Evolutionary conservation across 2,113 vertebrate genomes (phyloP), one percentile per base, ranked within the genome.

Genomic region (Labeo catla): DNA sequence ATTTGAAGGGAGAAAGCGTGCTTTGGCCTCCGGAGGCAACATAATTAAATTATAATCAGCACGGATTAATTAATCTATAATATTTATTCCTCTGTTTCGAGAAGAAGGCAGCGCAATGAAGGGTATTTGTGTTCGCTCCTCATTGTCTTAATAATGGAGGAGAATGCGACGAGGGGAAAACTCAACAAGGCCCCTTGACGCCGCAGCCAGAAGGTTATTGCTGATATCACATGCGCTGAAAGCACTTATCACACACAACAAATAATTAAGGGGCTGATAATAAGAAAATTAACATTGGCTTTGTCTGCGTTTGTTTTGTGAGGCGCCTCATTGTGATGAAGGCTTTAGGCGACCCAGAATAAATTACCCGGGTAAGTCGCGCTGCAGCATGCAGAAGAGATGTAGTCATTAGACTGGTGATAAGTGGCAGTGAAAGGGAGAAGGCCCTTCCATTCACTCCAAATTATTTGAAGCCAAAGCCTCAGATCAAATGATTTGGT

Each of bases 11-110:
- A 86, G 93, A 84, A 94, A 91, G 76, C 94, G 94, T 93, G 95
- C 84, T 88, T 90, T 95, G 96, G 95, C 94, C 94, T 93, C 94
- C 77, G 93, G 95, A 97, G 95, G 96, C 94, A 95, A 95, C 92
- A 95, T 97, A 97, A 98, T 99, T 98, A 97, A 98, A 99, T 97
- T 97, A 98, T 97, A 97, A 97, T 98, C 96, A 98, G 95, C 93
- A 88, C 93, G 95, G 96, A 98, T 98, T 98, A 98, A 99, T 98
- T 98, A 97, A 98, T 99, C 97, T 98, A 96, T 97, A 99, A 98
- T 98, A 99, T 99, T 99, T 97, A 96, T 97, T 97, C 96, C 97
- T 96, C 96, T 97, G 92, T 90, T 88, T 94, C 94, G 94, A 93
- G 91, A 96, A 95, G 96, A 96, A 96, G 96, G 95, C 94, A 94